Base-by-base conservation (phyloP, 2,797 vertebrate species). In the Protosalanx chinensis region DNA sequence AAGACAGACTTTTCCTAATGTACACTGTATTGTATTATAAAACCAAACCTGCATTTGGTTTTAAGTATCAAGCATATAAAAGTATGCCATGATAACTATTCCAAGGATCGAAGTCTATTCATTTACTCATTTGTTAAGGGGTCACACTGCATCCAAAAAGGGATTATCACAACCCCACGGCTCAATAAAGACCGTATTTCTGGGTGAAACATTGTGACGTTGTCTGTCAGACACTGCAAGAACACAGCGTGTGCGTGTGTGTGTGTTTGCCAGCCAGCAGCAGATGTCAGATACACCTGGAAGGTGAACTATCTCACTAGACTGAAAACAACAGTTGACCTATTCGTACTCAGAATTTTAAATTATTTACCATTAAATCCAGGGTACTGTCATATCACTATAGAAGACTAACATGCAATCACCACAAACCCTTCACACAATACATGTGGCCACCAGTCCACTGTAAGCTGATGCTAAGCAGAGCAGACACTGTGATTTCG, bases 401-500 rank as follows among this genome's bases (percentile, higher is more conserved):
- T 20, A 87, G 80, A 73, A 87, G 80, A 73, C 73, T 61, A 1
- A 10, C 68, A 85, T 12, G 63, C 83, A 76, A 83, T 76, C 68
- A 73, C 76, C 84, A 82, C 82, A 81, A 79, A 81, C 77, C 84
- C 58, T 81, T 4, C 76, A 81, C 80, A 79, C 71, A 84, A 86
- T 83, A 32, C 35, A 83, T 87, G 23, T 23, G 80, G 79, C 51
- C 35, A 35, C n/a, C 23, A 33, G 15, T 27, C 8, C 33, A 46
- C 82, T n/a, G 30, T 35, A 91, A 91, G 88, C 88, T 88, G 88
- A 90, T 90, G 87, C 76, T 77, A 74, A 75, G 77, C 33, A 32
- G 16, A 29, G 57, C 58, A 60, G 10, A 89, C 89, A 89, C 88
- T 89, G 82, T 88, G 89, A 90, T 86, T 91, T 91, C 79, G 80